Evolutionary conservation across 1,140 invertebrate species (phyloP).

Genomic region (Tetragonula clypearis): DNA sequence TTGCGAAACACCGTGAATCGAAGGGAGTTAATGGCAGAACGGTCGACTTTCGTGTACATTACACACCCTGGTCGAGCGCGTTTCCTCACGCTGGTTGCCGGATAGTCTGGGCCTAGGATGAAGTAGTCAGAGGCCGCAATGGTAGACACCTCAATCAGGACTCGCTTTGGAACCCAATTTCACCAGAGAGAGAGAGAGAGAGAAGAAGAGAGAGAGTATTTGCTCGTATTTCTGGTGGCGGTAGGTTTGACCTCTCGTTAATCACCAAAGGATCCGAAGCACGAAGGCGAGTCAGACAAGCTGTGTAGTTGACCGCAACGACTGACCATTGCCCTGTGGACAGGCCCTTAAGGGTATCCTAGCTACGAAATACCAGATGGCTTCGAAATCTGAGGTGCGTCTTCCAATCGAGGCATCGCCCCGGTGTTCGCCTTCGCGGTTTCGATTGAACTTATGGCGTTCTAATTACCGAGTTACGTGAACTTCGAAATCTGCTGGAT

Average conservation of each 20-base stretch:
- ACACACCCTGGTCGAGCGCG: not conserved
- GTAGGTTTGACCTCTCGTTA: slow-evolving; percentile 79
- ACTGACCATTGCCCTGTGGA: slow-evolving; percentile 69
- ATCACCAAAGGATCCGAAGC: slow-evolving; percentile 79
- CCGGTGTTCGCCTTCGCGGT: not conserved
- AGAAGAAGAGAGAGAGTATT: slow-evolving; percentile 66
- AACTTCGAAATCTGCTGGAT: not conserved
- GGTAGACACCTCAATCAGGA: slow-evolving; percentile 76
- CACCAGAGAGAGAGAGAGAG: slow-evolving; percentile 68
- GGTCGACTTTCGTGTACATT: slow-evolving; percentile 14
- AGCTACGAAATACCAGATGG: slow-evolving; percentile 58
- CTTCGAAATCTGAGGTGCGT: slow-evolving; percentile 46
- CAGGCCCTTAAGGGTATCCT: slow-evolving; percentile 65
- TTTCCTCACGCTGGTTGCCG: slow-evolving; percentile 40
- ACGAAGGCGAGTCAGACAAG: slow-evolving; percentile 76
- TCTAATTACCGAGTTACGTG: slow-evolving; percentile 9
- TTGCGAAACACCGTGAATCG: not conserved
- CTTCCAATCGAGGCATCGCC: slow-evolving; percentile 23
- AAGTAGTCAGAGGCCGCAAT: slow-evolving; percentile 64
- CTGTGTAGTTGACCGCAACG: slow-evolving; percentile 80
- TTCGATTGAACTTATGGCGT: not conserved
- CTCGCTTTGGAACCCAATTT: slow-evolving; percentile 75
- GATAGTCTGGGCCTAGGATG: slow-evolving; percentile 37
- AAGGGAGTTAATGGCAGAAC: not conserved
- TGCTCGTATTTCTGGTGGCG: slow-evolving; percentile 73